These are phyloP conservation scores for Brachyhypopomus occidentalis DNA, from an alignment of 2,113 vertebrate genomes.

Conservation along the genomic window DNA sequence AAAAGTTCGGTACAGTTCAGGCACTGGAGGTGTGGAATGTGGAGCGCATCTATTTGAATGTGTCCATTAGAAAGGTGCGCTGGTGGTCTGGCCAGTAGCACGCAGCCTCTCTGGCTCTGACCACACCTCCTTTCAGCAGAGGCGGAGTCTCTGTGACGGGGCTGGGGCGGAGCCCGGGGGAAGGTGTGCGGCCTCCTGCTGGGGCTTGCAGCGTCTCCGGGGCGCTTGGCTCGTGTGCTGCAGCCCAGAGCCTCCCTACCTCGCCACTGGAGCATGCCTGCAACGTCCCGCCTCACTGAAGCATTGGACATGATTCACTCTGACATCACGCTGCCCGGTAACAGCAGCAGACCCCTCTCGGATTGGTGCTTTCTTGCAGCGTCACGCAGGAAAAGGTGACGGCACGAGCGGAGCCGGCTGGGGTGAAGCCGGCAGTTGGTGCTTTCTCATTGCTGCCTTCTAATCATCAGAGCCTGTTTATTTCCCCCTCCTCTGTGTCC, in stretches of 20 bases:
- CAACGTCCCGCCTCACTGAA: slow-evolving; percentile 29
- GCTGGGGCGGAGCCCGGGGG: not conserved
- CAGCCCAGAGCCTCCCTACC: slow-evolving; percentile 10
- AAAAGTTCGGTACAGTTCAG: too few relatives aligned
- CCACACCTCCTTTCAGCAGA: too few relatives aligned
- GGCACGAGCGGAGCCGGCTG: not conserved
- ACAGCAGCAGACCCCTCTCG: slow-evolving; percentile 10
- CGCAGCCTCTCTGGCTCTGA: too few relatives aligned
- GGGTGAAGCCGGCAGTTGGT: not conserved
- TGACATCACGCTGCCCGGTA: slow-evolving; percentile 32
- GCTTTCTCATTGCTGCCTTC: slow-evolving; percentile 1
- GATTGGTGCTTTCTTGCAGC: slow-evolving; percentile 28
- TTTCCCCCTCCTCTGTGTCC: not conserved
- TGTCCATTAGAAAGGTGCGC: too few relatives aligned
- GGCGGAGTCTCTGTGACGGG: too few relatives aligned
- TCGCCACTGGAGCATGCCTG: slow-evolving; percentile 4
- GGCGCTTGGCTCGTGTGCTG: slow-evolving; percentile 24
- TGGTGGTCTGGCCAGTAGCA: too few relatives aligned
- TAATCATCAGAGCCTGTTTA: not conserved
- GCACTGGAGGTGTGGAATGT: too few relatives aligned
- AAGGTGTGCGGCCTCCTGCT: not conserved
- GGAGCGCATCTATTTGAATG: too few relatives aligned
- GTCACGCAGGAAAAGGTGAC: not conserved
- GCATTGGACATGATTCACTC: slow-evolving; percentile 20
- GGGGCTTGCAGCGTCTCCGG: not conserved